Percentiles rank a stretch among this genome's conserved stretches.
These are phyloP conservation scores for Lophura nycthemera DNA, from an alignment of 2,113 vertebrate genomes.

Conservation along the genomic window DNA sequence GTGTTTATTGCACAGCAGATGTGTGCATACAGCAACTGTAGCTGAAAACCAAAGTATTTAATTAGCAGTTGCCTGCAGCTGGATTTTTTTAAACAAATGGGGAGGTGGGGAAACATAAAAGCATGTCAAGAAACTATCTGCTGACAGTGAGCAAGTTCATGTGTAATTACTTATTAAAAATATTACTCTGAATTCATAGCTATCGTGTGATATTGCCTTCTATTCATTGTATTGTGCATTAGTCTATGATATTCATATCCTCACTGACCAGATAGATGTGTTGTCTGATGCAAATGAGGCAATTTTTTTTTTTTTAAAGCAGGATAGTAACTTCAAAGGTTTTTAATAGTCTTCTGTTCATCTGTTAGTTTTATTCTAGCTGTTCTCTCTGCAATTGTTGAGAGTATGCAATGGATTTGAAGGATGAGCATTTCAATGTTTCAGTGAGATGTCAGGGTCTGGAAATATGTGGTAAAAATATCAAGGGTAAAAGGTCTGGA, in stretches of 20 bases:
- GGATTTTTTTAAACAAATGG: conserved; percentile 38
- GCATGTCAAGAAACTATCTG: neutral
- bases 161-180: conserved; percentile 11
- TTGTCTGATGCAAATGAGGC: neutral
- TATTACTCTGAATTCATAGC: rapidly evolving
- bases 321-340: neutral
- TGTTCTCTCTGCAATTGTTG: neutral
- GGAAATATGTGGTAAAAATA: no score
- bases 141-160: conserved; percentile 34
- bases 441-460: neutral
- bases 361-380: neutral
- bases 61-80: conserved; percentile 61
- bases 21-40: conserved; percentile 5
- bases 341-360: neutral
- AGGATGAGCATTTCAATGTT: neutral
- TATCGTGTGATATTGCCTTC: neutral
- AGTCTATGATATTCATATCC: rapidly evolving
- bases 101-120: conserved; percentile 24
- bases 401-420: neutral
- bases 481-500: neutral
- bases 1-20: conserved; percentile 51
- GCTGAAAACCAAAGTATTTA: conserved; percentile 48
- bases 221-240: neutral
- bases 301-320: neutral
- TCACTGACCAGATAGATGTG: neutral